Conservation (phyloP, 2,113 vertebrate genomes). For the Cryptotis parvus region DNA sequence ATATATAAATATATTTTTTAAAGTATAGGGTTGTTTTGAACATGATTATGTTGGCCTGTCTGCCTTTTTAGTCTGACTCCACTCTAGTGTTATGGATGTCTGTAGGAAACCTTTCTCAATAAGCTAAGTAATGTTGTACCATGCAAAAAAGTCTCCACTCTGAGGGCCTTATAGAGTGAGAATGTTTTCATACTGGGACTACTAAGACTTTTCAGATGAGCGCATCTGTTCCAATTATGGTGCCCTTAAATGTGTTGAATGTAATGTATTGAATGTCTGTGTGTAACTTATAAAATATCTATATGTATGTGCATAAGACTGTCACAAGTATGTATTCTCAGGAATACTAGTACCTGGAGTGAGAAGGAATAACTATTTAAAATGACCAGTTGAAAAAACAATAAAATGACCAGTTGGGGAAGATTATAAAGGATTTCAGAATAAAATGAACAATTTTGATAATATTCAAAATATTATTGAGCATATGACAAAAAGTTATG, state of each 20-base stretch:
- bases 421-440: constrained; percentile 52
- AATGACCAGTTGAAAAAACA: constrained; percentile 34
- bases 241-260: constrained; percentile 81
- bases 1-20: constrained; percentile 54
- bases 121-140: constrained; percentile 50
- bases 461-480: constrained; percentile 70
- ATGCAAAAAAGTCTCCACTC: constrained; percentile 72
- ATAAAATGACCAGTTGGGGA: constrained; percentile 20
- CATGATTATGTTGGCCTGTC: constrained; percentile 17
- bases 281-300: constrained; percentile 74
- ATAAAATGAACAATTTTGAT: constrained; percentile 55
- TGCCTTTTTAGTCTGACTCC: neutral
- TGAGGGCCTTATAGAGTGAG: constrained; percentile 75
- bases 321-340: constrained; percentile 81
- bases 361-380: constrained; percentile 70
- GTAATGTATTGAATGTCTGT: constrained; percentile 79
- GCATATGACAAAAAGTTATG: constrained; percentile 18
- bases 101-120: constrained; percentile 59
- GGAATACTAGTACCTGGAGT: constrained; percentile 79
- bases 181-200: constrained; percentile 63
- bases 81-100: neutral
- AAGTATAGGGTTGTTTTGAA: constrained; percentile 59
- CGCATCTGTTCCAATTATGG: constrained; percentile 69
- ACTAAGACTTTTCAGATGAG: constrained; percentile 64
- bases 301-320: constrained; percentile 78